Evolutionary conservation across 1,140 invertebrate genomes (phyloP).

Genomic region (Euwallacea fornicatus): DNA sequence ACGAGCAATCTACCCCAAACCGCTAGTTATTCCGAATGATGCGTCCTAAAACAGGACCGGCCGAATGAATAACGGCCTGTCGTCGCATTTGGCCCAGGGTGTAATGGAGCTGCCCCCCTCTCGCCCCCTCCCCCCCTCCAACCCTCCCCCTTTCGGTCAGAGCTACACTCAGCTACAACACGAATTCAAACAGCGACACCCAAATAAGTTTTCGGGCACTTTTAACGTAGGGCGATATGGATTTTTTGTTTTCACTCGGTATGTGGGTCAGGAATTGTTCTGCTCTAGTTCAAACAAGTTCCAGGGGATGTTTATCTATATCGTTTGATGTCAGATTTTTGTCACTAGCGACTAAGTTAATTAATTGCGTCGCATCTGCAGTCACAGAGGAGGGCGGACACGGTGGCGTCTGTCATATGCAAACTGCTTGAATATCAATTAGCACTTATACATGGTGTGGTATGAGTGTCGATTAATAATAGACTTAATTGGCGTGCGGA

Average conservation of each 20-base stretch:
- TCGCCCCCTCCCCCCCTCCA: background rate
- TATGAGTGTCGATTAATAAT: slow-evolving; percentile 2
- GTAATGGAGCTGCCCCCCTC: slow-evolving; percentile 16
- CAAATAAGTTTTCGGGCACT: slow-evolving; percentile 14
- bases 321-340: too few relatives aligned
- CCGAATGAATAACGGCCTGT: slow-evolving; percentile 19
- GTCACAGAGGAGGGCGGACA: slow-evolving; percentile 2
- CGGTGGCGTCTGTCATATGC: slow-evolving; percentile 8
- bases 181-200: slow-evolving; percentile 10
- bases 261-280: slow-evolving; percentile 9
- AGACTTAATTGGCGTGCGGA: background rate
- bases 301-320: background rate
- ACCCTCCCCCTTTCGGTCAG: background rate
- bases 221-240: slow-evolving; percentile 6
- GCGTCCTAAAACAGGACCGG: slow-evolving; percentile 21
- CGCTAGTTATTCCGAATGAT: background rate
- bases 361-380: background rate
- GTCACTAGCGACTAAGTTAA: too few relatives aligned
- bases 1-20: background rate
- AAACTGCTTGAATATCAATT: slow-evolving; percentile 1
- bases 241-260: slow-evolving; percentile 12
- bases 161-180: slow-evolving; percentile 7
- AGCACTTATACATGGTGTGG: background rate
- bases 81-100: slow-evolving; percentile 15
- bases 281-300: background rate